Conservation (phyloP, 2,113 vertebrate genomes). For the Vulpes ferrilata region DNA sequence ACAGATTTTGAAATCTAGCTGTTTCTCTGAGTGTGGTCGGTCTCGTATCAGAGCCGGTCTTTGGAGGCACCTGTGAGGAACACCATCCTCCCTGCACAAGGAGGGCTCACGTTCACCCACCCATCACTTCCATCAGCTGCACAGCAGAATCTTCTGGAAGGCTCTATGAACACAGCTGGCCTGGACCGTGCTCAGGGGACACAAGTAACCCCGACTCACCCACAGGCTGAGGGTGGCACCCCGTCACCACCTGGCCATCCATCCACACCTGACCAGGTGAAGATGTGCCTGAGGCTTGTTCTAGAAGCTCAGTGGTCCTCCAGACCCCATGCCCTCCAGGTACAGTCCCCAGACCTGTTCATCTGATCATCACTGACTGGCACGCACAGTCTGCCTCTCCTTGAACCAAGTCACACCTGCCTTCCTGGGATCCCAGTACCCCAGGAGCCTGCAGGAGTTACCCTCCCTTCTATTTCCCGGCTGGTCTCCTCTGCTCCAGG, state of each 20-base stretch:
- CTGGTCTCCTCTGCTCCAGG: neutral
- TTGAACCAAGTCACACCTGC: neutral
- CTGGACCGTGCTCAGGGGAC: neutral
- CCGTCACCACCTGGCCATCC: rapidly evolving
- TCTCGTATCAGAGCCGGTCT: rapidly evolving
- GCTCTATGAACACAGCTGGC: neutral
- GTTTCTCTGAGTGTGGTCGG: too few relatives aligned
- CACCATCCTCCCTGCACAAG: rapidly evolving
- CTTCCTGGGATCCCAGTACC: neutral
- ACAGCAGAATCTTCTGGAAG: rapidly evolving
- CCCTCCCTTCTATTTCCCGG: neutral
- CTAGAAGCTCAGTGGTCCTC: neutral
- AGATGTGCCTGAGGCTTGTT: neutral
- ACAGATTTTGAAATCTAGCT: neutral
- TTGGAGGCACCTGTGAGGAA: neutral
- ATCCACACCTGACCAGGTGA: neutral
- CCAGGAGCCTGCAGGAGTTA: rapidly evolving
- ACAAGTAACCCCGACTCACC: rapidly evolving
- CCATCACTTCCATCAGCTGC: rapidly evolving
- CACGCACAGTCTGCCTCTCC: neutral
- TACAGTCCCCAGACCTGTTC: neutral
- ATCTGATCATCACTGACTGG: neutral
- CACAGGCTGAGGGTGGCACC: rapidly evolving
- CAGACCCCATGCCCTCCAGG: rapidly evolving
- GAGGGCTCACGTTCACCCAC: rapidly evolving